Evolutionary conservation across 2,113 vertebrate genomes (phyloP), one percentile per base, ranked within the genome.

Genomic region (Ptyas mucosa): DNA sequence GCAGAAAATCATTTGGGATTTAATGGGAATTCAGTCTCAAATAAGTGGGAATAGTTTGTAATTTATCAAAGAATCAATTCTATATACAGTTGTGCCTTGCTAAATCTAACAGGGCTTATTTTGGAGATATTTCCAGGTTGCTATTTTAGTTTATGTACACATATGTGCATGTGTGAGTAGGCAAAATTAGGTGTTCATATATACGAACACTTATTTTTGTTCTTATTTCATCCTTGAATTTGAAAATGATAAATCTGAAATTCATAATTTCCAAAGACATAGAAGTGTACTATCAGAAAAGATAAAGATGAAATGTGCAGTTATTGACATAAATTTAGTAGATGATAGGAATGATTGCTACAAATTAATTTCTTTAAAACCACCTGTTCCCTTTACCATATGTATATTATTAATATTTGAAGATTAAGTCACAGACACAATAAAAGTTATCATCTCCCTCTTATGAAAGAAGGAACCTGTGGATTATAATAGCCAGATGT

Each of bases 381-480:
- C 34, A 94, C 1, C 49, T 10, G 87, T 75, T 12, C 57, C 90
- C 87, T 95, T 94, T 94, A 89, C 43, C 90, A 81, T 1, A 18
- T 92, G 51, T 95, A 93, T 94, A 96, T 91, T 97, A 96, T 86
- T 94, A 94, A 96, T 91, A 85, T 0, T 24, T 94, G 96, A 94
- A 94, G 57, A 93, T 61, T 91, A 95, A 95, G 93, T 91, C 52
- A 0, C 93, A 95, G 89, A 15, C 90, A 94, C 89, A 93, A 95
- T 75, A 64, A 96, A 97, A 96, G 53, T 95, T 88, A 92, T 39
- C 90, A 43, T 93, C 58, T 96, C 90, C 92, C 95, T 95, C 90
- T 93, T 96, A 92, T 90, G 90, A 94, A 94, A 95, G 90, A 97
- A 96, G 95, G 95, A 94, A 93, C 87, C 85, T 89, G 61, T 96